A percentile compares a stretch with the other conserved stretches of the same genome.
Conservation (phyloP, 1,140 invertebrate species). For the Antheraea mylitta region DNA sequence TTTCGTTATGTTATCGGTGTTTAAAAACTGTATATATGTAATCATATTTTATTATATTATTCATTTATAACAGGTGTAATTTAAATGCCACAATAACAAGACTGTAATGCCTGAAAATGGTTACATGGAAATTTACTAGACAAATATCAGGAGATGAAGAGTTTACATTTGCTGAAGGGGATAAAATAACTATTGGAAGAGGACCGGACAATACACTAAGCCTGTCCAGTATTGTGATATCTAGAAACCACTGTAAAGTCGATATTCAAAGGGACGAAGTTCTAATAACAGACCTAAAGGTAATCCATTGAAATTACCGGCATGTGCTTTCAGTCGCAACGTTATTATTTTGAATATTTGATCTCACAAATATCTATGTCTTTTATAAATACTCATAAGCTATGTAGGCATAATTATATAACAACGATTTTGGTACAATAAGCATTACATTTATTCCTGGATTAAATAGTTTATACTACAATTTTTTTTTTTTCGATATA, state of each 20-base stretch:
- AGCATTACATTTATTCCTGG: too few relatives aligned
- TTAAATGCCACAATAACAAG: neutral
- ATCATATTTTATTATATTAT: too few relatives aligned
- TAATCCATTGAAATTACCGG: slow-evolving; percentile 21
- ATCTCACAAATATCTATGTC: neutral
- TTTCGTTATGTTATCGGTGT: too few relatives aligned
- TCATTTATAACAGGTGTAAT: neutral
- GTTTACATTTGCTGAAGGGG: slow-evolving; percentile 43
- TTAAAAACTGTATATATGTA: too few relatives aligned
- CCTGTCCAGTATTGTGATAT: slow-evolving; percentile 58
- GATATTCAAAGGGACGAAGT: slow-evolving; percentile 48
- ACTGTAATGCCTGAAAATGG: slow-evolving; percentile 34
- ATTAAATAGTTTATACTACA: too few relatives aligned
- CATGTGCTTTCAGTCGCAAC: neutral
- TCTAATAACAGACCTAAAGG: slow-evolving; percentile 56
- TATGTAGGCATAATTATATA: too few relatives aligned
- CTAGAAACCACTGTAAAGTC: slow-evolving; percentile 60
- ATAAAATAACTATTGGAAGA: slow-evolving; percentile 55
- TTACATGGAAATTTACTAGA: slow-evolving; percentile 62
- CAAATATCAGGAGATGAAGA: slow-evolving; percentile 51
- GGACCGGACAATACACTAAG: slow-evolving; percentile 50
- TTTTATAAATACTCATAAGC: too few relatives aligned
- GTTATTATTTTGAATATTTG: neutral
- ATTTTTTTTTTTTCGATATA: too few relatives aligned
- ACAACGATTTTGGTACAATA: too few relatives aligned